phyloP scores from a whole-genome alignment of 2,888 invertebrate species.

The Tanypteryx hageni region DNA sequence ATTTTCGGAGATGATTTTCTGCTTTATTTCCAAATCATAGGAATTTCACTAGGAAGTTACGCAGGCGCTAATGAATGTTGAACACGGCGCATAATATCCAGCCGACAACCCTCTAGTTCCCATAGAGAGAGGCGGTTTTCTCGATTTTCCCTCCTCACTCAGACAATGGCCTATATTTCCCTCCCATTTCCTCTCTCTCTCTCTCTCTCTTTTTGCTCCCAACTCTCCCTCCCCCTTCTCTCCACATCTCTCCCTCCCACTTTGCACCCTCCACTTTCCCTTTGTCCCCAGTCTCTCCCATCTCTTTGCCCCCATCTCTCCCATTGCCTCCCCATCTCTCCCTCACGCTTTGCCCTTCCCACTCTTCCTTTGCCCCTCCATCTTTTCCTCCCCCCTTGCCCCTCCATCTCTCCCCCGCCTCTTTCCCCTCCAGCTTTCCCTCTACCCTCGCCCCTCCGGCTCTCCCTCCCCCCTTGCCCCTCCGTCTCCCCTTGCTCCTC shows the following conservation, averaged over 20 bases:
- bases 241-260: background rate
- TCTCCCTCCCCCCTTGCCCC: too few relatives aligned
- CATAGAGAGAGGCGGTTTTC: background rate
- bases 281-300: too few relatives aligned
- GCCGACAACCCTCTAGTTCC: background rate
- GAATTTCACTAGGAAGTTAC: slow-evolving; percentile 10
- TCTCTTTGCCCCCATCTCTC: too few relatives aligned
- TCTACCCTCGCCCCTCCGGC: too few relatives aligned
- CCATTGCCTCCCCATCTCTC: background rate
- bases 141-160: background rate
- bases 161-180: background rate
- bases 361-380: background rate
- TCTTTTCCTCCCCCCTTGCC: background rate
- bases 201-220: too few relatives aligned
- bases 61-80: slow-evolving; percentile 12
- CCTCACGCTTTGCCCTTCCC: background rate
- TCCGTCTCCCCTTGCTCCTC: too few relatives aligned
- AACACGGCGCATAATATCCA: slow-evolving; percentile 7
- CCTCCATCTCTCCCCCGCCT: background rate
- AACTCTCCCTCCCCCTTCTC: too few relatives aligned
- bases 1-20: background rate
- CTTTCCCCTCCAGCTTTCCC: background rate
- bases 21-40: background rate
- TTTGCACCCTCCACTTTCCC: background rate
- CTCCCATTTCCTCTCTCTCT: background rate